Evolutionary conservation across 2,113 vertebrate genomes (phyloP).

Genomic region (Anguilla japonica): DNA sequence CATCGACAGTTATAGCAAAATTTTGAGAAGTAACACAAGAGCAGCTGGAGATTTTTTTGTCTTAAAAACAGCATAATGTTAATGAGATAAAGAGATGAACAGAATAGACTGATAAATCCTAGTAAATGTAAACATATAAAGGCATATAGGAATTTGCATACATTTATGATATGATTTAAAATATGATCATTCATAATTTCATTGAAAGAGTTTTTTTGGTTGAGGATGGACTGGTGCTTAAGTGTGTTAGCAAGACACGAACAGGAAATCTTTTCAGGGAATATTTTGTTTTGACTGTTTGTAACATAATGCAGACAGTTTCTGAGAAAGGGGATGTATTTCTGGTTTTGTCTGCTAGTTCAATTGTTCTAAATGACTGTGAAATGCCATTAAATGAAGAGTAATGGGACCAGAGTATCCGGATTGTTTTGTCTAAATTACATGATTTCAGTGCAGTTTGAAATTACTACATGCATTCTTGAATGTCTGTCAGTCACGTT

Average conservation of each 20-base stretch:
- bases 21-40: not conserved
- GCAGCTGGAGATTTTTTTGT: not conserved
- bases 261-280: slow-evolving; percentile 37
- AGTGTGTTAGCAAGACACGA: slow-evolving; percentile 44
- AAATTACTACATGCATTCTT: slow-evolving; percentile 51
- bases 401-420: slow-evolving; percentile 39
- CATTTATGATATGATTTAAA: slow-evolving; percentile 32
- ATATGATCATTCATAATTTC: slow-evolving; percentile 37
- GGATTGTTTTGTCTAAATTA: slow-evolving; percentile 61
- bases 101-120: not conserved
- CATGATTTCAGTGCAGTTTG: slow-evolving; percentile 47
- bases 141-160: not conserved
- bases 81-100: not conserved
- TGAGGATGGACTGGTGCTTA: slow-evolving; percentile 50
- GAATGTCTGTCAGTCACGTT: slow-evolving; percentile 51
- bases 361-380: slow-evolving; percentile 59
- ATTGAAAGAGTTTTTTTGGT: slow-evolving; percentile 37
- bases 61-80: too few species aligned
- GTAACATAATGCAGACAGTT: slow-evolving; percentile 60
- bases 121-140: not conserved
- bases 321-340: slow-evolving; percentile 37
- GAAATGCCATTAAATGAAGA: slow-evolving; percentile 48
- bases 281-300: slow-evolving; percentile 58
- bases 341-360: slow-evolving; percentile 44
- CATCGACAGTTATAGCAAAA: not conserved